phyloP scores from a whole-genome alignment of 2,888 invertebrate species.

The Clivina fossor region DNA sequence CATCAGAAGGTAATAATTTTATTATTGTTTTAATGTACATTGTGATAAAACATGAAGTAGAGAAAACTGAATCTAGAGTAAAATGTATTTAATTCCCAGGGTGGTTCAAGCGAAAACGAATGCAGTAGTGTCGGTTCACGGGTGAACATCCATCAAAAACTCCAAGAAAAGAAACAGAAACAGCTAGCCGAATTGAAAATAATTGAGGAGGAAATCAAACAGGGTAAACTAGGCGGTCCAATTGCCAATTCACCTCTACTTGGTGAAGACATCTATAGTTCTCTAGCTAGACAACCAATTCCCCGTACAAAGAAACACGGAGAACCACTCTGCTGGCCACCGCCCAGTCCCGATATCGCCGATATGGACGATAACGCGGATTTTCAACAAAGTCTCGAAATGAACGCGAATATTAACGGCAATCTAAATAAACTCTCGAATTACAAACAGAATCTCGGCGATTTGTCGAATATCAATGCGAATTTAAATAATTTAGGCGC shows the following conservation, averaged over 20 bases:
- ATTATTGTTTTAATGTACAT: too few species aligned
- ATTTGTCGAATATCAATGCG: conserved; percentile 25
- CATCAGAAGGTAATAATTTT: too few species aligned
- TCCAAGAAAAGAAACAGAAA: conserved; percentile 86
- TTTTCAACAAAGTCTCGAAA: conserved; percentile 31
- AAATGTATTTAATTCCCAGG: conserved; percentile 48
- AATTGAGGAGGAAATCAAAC: conserved; percentile 84
- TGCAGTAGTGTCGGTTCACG: conserved; percentile 73
- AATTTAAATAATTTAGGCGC: conserved; percentile 32
- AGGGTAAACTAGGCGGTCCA: conserved; percentile 69
- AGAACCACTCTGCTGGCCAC: conserved; percentile 57
- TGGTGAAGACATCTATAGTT: conserved; percentile 55
- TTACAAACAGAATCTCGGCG: conserved; percentile 36
- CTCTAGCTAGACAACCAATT: conserved; percentile 63
- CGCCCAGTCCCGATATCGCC: conserved; percentile 45
- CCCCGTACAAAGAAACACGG: conserved; percentile 70
- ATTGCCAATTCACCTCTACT: conserved; percentile 57
- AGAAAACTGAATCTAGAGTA: background rate
- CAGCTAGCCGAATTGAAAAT: conserved; percentile 80
- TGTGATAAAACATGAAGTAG: too few species aligned
- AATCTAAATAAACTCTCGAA: conserved; percentile 35
- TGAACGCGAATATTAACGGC: conserved; percentile 31
- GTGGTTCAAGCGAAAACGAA: conserved; percentile 74
- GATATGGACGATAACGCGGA: conserved; percentile 27
- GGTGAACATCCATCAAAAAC: conserved; percentile 82